These are phyloP conservation scores for Sogatella furcifera DNA, from an alignment of 1,140 invertebrate species.

Conservation along the genomic window DNA sequence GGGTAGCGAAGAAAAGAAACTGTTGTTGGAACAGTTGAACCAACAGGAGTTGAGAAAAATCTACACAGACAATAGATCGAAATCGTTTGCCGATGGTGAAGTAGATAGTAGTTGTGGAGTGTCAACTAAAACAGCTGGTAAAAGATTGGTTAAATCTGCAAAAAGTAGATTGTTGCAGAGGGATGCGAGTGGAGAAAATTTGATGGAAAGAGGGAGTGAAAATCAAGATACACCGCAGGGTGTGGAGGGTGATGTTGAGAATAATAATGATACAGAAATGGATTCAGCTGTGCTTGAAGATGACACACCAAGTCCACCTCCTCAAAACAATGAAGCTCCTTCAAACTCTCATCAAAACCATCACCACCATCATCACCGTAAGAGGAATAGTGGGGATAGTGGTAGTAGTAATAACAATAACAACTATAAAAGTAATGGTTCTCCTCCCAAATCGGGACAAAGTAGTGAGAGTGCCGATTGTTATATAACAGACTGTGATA, in stretches of 20 bases:
- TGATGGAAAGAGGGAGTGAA: too few species aligned
- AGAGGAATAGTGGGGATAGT: too few species aligned
- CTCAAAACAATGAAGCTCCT: neutral
- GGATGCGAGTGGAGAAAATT: too few species aligned
- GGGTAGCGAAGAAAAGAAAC: too few species aligned
- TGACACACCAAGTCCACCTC: constrained; percentile 6
- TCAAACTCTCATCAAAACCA: neutral
- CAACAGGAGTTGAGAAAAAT: too few species aligned
- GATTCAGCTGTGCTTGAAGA: neutral
- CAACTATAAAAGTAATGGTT: neutral
- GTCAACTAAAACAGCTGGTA: too few species aligned
- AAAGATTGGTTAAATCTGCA: neutral
- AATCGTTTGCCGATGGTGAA: too few species aligned
- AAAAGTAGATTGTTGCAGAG: neutral
- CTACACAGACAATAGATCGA: too few species aligned
- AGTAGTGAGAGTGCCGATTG: constrained; percentile 4
- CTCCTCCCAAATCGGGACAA: neutral
- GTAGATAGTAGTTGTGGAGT: too few species aligned
- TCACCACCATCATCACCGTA: neutral
- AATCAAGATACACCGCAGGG: too few species aligned
- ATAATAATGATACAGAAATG: neutral
- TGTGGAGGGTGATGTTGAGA: neutral
- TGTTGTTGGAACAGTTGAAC: too few species aligned
- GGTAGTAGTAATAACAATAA: too few species aligned
- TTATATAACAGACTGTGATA: constrained; percentile 14